Evolutionary conservation across 2,797 vertebrate species (phyloP), one percentile per base, ranked within the genome.

Genomic region (Neosilurus mollespiculum): DNA sequence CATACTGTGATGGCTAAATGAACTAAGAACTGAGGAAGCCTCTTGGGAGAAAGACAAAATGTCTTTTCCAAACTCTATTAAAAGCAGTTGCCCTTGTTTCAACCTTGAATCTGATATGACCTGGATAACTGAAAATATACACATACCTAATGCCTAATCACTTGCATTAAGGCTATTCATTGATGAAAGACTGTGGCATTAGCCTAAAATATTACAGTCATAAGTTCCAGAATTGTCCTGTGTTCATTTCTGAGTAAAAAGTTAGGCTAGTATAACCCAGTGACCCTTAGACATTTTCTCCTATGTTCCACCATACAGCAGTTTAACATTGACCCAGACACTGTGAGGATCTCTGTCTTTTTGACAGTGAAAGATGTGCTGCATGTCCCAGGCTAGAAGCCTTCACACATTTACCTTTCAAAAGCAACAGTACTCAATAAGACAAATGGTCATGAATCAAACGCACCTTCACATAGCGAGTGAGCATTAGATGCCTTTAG

Each of bases 331-430:
- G 84, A 83, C 77, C 87, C 70, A 69, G 86, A 83, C 80, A 37
- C 77, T 72, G 65, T 83, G 87, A 87, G 81, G 81, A 85, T 81
- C 85, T 83, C 85, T 84, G 81, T 86, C 87, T 83, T 70, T 84
- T 82, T 88, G 88, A 88, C 89, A 89, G 82, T 90, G 89, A 90
- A 87, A 83, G 88, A 90, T 87, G 81, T 62, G 83, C 71, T 86
- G 77, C 72, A 86, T 86, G 78, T 87, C 80, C 80, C 70, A 85
- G 78, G 82, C 81, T 80, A 86, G 77, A 84, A 84, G 71, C 77
- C 84, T 86, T 87, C 83, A 81, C 84, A 70, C 75, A 85, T 84
- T 83, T 87, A 83, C 80, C 78, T 86, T 81, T 84, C 85, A 86
- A 82, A 84, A 87, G 86, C 79, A 84, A 80, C 86, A 84, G 84